Percentiles rank a stretch among this genome's conserved stretches.
These are phyloP conservation scores for Archips crataeganus DNA, from an alignment of 2,888 invertebrate genomes.

Conservation along the genomic window DNA sequence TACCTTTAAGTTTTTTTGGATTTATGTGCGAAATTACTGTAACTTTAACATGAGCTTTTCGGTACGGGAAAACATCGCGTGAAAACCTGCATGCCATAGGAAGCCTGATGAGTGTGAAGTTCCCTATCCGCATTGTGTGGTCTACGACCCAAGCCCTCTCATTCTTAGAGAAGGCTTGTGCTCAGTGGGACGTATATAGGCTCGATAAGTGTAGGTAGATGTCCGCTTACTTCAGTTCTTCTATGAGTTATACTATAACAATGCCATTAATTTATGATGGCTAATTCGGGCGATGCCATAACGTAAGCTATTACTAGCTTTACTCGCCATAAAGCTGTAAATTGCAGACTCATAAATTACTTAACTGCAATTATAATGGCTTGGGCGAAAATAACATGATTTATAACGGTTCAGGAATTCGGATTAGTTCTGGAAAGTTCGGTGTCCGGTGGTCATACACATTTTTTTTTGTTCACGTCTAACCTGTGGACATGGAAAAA, in stretches of 20 bases:
- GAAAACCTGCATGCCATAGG: too few species aligned
- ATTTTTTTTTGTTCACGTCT: background rate
- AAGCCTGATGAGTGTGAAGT: too few species aligned
- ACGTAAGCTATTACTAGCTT: slow-evolving; percentile 9
- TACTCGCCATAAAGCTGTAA: slow-evolving; percentile 6
- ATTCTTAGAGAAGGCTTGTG: too few species aligned
- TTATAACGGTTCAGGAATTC: background rate
- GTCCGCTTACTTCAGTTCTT: too few species aligned
- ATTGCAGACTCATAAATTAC: background rate
- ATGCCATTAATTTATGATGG: slow-evolving; percentile 3
- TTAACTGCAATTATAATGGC: slow-evolving; percentile 11
- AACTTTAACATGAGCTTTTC: too few species aligned
- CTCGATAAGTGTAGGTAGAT: too few species aligned
- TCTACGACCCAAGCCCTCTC: too few species aligned
- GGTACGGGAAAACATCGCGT: too few species aligned
- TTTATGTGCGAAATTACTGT: too few species aligned
- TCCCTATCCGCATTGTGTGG: too few species aligned
- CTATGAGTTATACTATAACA: background rate
- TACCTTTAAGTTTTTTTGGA: too few species aligned
- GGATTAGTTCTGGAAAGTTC: background rate
- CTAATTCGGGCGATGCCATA: background rate
- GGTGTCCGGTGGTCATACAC: background rate
- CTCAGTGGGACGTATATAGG: too few species aligned
- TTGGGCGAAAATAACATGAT: background rate
- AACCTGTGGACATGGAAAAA: background rate